Base-by-base conservation (phyloP, 2,113 vertebrate genomes). In the Scomber colias region DNA sequence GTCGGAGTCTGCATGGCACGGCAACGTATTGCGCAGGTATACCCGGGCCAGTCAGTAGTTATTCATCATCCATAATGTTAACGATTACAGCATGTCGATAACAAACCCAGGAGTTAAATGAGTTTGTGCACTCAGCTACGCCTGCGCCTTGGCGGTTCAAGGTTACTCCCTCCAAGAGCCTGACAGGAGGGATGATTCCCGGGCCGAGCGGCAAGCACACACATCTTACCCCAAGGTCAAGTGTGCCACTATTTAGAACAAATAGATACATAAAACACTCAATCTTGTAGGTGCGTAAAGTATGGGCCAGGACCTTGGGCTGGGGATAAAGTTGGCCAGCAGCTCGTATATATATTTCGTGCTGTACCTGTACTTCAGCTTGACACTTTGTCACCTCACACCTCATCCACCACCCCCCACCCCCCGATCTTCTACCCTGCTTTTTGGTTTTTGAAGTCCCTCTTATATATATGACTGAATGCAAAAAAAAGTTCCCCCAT, bases 11-110 rank as follows among this genome's bases (percentile, higher is more conserved):
- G 53, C 46, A 0, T 72, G 79, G 73, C 81, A 74, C 17, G 1
- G 69, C 84, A 68, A 88, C 80, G 40, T 84, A 86, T 87, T 35
- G 87, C 66, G 46, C 89, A 87, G 90, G 93, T 93, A 86, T 81
- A 80, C 68, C 3, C 24, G 24, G 75, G 75, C 86, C 86, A 81
- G 90, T 92, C 89, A 85, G 93, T 93, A 90, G 89, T 92, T 94
- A 92, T 94, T 93, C 90, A 92, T 95, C 93, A 93, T 94, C 93
- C 82, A 83, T 92, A 90, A 94, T 92, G 93, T 93, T 94, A 94
- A 92, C 84, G 88, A 94, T 93, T 92, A 93, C 93, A 92, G 92
- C 89, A 85, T 89, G 93, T 94, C 93, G 89, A 94, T 95, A 94
- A 90, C 86, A 89, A 91, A 89, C 85, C 89, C 85, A 53, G 88